A percentile compares a stretch with the other conserved stretches of the same genome.
Evolutionary conservation across 2,797 vertebrate species (phyloP).

Genomic region (Tauraco hartlaubi): DNA sequence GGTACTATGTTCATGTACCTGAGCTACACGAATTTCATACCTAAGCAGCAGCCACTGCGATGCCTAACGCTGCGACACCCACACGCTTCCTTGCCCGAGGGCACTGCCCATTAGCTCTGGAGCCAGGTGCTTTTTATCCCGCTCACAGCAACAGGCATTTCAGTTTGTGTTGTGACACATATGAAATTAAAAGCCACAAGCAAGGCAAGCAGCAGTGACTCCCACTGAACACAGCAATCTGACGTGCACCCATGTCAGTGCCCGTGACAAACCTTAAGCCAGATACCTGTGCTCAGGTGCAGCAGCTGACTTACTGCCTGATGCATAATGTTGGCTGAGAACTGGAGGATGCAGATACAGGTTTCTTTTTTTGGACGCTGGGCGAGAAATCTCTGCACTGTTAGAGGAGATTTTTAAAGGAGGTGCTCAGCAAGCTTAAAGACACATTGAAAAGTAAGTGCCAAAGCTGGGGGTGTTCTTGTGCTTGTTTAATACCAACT

Average conservation of each 20-base stretch:
- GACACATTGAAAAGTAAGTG: not conserved
- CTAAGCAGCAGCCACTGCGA: rapidly evolving
- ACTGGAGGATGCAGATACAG: not conserved
- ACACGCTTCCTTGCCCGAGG: not conserved
- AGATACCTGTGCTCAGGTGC: not conserved
- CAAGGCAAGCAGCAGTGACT: not conserved
- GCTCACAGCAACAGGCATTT: not conserved
- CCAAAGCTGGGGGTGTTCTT: not conserved
- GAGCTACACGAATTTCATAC: not conserved
- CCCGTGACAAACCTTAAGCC: not conserved
- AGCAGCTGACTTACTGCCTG: not conserved
- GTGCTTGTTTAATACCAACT: not conserved
- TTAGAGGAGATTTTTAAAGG: not conserved
- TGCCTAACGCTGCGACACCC: not conserved
- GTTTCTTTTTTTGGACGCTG: not conserved
- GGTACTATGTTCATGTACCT: not conserved
- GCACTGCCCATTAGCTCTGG: not conserved
- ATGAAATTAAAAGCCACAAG: not conserved
- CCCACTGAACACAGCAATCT: not conserved
- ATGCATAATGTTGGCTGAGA: not conserved
- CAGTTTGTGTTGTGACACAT: not conserved
- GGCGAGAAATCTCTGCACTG: not conserved
- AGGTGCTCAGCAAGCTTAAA: not conserved
- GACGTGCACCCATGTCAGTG: not conserved
- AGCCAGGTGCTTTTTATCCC: not conserved